Base-by-base conservation (phyloP, 2,113 vertebrate species). In the Pelmatolapia mariae region DNA sequence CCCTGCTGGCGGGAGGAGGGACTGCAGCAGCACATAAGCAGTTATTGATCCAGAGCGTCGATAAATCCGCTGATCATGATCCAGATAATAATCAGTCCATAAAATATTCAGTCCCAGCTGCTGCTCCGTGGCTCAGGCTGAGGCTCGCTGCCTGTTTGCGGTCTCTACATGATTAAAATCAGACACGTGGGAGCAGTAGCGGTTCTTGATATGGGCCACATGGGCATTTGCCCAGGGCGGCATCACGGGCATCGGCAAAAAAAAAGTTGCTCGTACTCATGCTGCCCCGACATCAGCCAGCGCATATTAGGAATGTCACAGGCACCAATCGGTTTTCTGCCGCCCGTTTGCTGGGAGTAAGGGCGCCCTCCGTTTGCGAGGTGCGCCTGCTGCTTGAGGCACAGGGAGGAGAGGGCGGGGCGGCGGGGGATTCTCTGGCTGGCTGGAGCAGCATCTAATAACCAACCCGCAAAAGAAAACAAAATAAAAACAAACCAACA, bases 1-100 rank as follows among this genome's bases (percentile, higher is more conserved):
- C 80, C 86, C 95, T 93, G 78, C 63, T 40, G 95, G 91, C 40
- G 1, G 89, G 87, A 93, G 81, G 73, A 1, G 8, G 40, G 45
- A 89, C 50, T 85, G 47, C 90, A 79, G 7, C 12, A 12, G 7
- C 5, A 38, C 11, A 12, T 2, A 73, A 26, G 9, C 38, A 16
- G 66, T 15, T 16, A 45, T 73, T 45, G 38, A 73, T 26, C 22
- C 40, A 26, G 40, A 10, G n/a, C 38, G 6, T 8, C 2, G 10
- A 38, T 33, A 6, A 38, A 36, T n/a, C 8, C 13, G 12, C 50
- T 10, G n/a, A 22, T 80, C n/a, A 22, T 22, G 16, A 26, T 26
- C 40, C 33, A 68, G 19, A 13, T 68, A 66, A 66, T 22, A 26
- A 73, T 45, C 8, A 15, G 40, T 15, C 22, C 10, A 45, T 15